Conservation (phyloP, 2,797 vertebrate genomes). For the Poecilia gillii region DNA sequence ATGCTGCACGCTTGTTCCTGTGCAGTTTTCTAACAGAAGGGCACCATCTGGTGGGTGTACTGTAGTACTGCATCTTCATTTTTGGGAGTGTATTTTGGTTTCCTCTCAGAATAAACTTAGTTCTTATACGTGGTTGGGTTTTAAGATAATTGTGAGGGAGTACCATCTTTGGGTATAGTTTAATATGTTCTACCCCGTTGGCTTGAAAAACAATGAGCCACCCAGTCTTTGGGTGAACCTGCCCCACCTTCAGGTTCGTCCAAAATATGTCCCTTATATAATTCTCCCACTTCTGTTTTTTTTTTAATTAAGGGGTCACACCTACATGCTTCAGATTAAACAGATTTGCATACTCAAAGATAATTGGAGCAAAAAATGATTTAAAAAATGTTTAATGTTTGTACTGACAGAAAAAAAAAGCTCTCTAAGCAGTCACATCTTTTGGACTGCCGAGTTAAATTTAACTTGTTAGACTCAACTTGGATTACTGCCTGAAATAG, state of each 20-base stretch:
- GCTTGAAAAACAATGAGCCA: background rate
- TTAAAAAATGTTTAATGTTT: background rate
- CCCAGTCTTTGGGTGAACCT: background rate
- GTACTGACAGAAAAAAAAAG: background rate
- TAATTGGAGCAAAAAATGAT: background rate
- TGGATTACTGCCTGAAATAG: too few species aligned
- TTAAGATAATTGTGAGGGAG: background rate
- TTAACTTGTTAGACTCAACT: too few species aligned
- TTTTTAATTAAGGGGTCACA: background rate
- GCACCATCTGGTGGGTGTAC: background rate
- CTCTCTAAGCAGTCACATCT: too few species aligned
- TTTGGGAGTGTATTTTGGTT: background rate
- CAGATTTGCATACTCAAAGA: background rate
- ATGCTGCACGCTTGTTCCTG: background rate
- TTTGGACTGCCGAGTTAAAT: too few species aligned
- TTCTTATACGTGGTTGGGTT: background rate
- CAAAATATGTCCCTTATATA: background rate
- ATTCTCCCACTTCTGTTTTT: background rate
- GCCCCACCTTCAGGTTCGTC: background rate
- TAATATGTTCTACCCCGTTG: background rate
- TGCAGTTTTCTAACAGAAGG: background rate
- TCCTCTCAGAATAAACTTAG: background rate
- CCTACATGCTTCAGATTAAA: background rate
- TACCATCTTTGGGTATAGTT: background rate
- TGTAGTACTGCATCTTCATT: background rate